phyloP scores from a whole-genome alignment of 2,797 vertebrate genomes.

The Podargus strigoides region DNA sequence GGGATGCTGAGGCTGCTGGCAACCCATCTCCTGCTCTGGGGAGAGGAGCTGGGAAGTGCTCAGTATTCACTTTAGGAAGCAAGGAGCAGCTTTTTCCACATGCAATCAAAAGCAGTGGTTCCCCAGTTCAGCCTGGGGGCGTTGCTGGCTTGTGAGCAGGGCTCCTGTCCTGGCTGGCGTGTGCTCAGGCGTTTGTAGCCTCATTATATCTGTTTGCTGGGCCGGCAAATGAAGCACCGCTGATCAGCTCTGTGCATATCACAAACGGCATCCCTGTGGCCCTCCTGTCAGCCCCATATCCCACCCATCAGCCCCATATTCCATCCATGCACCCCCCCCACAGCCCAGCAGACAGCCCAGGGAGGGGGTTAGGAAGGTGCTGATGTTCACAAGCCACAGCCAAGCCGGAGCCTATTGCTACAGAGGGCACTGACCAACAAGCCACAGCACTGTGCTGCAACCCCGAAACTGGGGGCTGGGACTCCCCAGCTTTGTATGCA shows the following conservation, averaged over 20 bases:
- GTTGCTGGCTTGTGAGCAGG: background rate
- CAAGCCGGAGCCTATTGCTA: background rate
- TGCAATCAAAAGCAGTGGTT: background rate
- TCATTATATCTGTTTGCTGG: background rate
- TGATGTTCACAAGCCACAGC: background rate
- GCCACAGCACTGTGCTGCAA: background rate
- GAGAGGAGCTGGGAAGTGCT: too few relatives aligned
- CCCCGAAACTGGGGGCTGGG: accelerated
- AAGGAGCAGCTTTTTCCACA: background rate
- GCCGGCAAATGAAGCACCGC: accelerated
- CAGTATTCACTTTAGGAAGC: too few relatives aligned
- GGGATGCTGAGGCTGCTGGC: background rate
- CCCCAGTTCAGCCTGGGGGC: accelerated
- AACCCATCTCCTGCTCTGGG: too few relatives aligned
- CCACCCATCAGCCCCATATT: background rate
- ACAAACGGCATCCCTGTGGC: too few relatives aligned
- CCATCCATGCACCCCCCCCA: background rate
- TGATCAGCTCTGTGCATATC: background rate
- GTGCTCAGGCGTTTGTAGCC: background rate
- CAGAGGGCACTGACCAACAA: background rate
- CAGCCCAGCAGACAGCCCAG: background rate
- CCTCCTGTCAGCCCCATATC: background rate
- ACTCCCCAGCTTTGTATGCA: background rate
- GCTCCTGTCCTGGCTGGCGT: background rate
- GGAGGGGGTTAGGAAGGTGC: background rate